phyloP scores from a whole-genome alignment of 2,113 vertebrate genomes.

The Geococcyx californianus region DNA sequence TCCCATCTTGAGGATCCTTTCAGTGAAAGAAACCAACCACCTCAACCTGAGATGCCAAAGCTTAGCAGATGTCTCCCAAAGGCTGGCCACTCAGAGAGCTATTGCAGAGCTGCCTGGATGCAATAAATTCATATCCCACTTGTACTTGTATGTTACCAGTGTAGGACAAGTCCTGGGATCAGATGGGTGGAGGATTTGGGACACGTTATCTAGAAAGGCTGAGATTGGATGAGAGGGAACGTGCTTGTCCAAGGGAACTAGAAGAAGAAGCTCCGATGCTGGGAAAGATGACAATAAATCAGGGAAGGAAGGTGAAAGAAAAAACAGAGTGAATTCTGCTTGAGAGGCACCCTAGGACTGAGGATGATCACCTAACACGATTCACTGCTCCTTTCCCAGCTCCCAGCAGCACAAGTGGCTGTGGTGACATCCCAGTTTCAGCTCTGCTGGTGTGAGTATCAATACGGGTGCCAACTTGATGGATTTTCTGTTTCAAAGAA shows the following conservation, averaged over 20 bases:
- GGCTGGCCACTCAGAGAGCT: not conserved
- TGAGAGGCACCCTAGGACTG: not conserved
- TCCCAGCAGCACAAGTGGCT: not conserved
- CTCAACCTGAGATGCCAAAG: not conserved
- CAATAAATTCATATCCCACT: not conserved
- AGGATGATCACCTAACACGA: not conserved
- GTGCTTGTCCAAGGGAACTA: not conserved
- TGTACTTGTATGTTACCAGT: not conserved
- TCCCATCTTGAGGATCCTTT: not conserved
- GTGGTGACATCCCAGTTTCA: not conserved
- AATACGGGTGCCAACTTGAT: not conserved
- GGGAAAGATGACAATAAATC: not conserved
- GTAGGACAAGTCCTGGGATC: not conserved
- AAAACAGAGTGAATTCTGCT: not conserved
- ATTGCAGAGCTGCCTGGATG: not conserved
- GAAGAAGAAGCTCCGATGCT: not conserved
- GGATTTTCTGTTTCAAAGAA: slow-evolving; percentile 2
- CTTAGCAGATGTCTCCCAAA: not conserved
- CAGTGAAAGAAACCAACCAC: not conserved
- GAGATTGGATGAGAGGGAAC: not conserved
- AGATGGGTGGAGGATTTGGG: not conserved
- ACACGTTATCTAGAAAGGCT: not conserved
- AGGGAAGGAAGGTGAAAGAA: not conserved
- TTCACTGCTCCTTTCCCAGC: not conserved
- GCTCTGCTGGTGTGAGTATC: not conserved